Percentiles rank a stretch among this genome's conserved stretches.
Conservation (phyloP, 1,140 invertebrate genomes). For the Heliconius eleuchia region DNA sequence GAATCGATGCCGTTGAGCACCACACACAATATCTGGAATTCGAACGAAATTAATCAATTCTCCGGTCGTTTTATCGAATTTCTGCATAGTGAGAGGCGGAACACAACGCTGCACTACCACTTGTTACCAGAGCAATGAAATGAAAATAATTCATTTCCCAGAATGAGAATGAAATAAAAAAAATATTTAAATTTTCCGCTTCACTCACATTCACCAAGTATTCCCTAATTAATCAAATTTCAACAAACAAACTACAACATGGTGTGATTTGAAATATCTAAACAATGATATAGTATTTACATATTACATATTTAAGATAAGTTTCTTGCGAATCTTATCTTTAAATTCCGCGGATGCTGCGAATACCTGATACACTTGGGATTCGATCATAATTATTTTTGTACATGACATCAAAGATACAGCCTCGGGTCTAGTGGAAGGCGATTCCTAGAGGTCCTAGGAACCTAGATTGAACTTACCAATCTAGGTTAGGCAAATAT, state of each 20-base stretch:
- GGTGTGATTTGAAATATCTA: slow-evolving; percentile 22
- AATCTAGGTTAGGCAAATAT: no score
- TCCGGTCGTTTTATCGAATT: no score
- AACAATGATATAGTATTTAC: slow-evolving; percentile 39
- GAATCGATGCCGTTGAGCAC: no score
- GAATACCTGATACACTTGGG: background rate
- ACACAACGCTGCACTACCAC: background rate
- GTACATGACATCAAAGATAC: background rate
- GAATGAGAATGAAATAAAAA: background rate
- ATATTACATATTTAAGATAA: slow-evolving; percentile 36
- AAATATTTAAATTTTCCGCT: no score
- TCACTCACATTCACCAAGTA: background rate
- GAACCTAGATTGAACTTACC: no score
- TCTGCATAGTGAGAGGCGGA: background rate
- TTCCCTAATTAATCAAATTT: background rate
- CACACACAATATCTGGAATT: no score
- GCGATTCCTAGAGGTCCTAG: no score
- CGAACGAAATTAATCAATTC: no score
- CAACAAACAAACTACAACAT: slow-evolving; percentile 9
- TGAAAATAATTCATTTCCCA: background rate
- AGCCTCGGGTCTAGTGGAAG: no score
- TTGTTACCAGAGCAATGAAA: background rate
- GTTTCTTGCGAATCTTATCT: slow-evolving; percentile 36
- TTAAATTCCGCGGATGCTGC: slow-evolving; percentile 31
- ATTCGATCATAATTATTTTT: slow-evolving; percentile 21